phyloP scores from a whole-genome alignment of 2,113 vertebrate species.

The Pithys albifrons region DNA sequence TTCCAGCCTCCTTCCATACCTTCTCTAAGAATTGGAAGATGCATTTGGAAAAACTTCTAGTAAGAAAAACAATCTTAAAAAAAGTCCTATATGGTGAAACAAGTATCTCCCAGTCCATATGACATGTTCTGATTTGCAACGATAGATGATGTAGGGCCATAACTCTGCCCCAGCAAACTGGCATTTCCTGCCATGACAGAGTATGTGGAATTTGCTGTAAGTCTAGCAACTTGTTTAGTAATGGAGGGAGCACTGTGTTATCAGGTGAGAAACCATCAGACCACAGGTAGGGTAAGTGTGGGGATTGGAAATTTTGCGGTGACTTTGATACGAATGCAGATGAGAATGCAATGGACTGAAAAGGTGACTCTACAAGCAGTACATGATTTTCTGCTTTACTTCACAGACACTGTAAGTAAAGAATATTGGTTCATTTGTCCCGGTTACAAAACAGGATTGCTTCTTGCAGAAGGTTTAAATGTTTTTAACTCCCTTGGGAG shows the following conservation, averaged over 20 bases:
- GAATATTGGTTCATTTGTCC: not conserved
- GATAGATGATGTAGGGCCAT: accelerated
- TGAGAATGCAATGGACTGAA: not conserved
- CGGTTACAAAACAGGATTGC: not conserved
- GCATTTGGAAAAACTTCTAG: not conserved
- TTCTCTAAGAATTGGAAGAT: not conserved
- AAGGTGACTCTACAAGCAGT: not conserved
- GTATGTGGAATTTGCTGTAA: not conserved
- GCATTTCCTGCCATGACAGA: not conserved
- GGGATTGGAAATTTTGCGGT: not conserved
- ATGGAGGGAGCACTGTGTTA: not conserved
- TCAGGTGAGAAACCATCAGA: not conserved
- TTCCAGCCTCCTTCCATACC: not conserved
- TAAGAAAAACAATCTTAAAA: not conserved
- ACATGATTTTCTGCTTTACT: not conserved
- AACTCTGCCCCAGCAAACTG: not conserved
- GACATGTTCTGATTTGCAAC: not conserved
- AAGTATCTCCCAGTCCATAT: not conserved
- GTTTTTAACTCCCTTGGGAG: not conserved
- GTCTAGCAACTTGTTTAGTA: not conserved
- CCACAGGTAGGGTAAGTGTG: not conserved
- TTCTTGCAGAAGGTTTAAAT: not conserved
- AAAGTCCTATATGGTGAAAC: accelerated
- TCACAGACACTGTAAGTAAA: not conserved
- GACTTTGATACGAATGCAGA: not conserved